Evolutionary conservation across 1,140 invertebrate species (phyloP).

Genomic region (Philaenus spumarius): DNA sequence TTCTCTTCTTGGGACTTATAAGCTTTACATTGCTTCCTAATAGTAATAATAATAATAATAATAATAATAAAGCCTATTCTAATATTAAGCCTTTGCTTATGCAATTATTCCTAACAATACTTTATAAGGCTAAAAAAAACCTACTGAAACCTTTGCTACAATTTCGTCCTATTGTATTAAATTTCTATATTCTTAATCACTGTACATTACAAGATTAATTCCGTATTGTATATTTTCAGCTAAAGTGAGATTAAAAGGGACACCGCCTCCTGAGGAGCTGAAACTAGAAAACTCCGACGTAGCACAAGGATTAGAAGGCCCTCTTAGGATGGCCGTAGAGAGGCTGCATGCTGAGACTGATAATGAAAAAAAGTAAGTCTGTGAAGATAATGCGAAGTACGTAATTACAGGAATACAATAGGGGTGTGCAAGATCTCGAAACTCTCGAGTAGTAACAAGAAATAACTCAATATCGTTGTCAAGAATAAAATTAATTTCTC

Average conservation of each 20-base stretch:
- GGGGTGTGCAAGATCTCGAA: too few species aligned
- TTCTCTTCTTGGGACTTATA: too few species aligned
- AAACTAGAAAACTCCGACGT: slow-evolving; percentile 32
- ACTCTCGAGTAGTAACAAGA: too few species aligned
- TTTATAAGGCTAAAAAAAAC: background rate
- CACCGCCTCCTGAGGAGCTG: slow-evolving; percentile 15
- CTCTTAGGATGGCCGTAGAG: slow-evolving; percentile 57
- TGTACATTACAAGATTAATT: background rate
- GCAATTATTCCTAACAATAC: too few species aligned
- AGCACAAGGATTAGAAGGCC: slow-evolving; percentile 35
- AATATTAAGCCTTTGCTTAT: too few species aligned
- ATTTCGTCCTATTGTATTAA: background rate
- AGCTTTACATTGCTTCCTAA: too few species aligned
- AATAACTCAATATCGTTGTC: too few species aligned
- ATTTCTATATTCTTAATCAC: background rate
- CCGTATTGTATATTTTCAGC: slow-evolving; percentile 33
- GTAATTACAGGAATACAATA: too few species aligned
- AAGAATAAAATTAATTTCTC: too few species aligned
- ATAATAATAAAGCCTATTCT: too few species aligned
- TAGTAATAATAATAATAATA: too few species aligned
- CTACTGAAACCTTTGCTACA: background rate
- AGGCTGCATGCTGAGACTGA: slow-evolving; percentile 57
- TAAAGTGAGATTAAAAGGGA: slow-evolving; percentile 34
- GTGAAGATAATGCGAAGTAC: too few species aligned
- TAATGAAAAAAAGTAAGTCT: slow-evolving; percentile 46